A percentile compares a stretch with the other conserved stretches of the same genome.
These are phyloP conservation scores for Lagodon rhomboides DNA, from an alignment of 2,797 vertebrate species.

Conservation along the genomic window DNA sequence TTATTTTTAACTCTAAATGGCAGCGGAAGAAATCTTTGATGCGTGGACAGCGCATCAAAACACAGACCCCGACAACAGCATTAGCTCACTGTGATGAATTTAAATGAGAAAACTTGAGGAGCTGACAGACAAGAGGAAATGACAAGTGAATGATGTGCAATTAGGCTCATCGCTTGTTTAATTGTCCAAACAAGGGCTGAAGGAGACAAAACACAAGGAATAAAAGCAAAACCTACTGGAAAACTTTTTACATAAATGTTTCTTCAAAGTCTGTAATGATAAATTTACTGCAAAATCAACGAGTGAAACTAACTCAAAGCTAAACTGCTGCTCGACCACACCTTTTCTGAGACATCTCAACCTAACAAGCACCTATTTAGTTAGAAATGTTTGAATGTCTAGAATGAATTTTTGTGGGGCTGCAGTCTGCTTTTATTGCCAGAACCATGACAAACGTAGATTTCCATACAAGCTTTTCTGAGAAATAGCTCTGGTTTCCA, in stretches of 20 bases:
- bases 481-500: slow-evolving; percentile 36
- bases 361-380: slow-evolving; percentile 32
- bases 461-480: slow-evolving; percentile 27
- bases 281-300: slow-evolving; percentile 15
- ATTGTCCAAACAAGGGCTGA: slow-evolving; percentile 55
- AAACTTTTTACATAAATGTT: slow-evolving; percentile 41
- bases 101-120: slow-evolving; percentile 62
- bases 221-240: slow-evolving; percentile 21
- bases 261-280: slow-evolving; percentile 15
- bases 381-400: slow-evolving; percentile 19
- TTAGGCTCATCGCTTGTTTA: slow-evolving; percentile 61
- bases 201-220: slow-evolving; percentile 47
- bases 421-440: slow-evolving; percentile 27
- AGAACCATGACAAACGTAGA: slow-evolving; percentile 45
- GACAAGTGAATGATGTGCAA: slow-evolving; percentile 68
- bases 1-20: slow-evolving; percentile 42
- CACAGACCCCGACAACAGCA: slow-evolving; percentile 33
- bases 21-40: slow-evolving; percentile 53
- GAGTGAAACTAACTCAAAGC: slow-evolving; percentile 19
- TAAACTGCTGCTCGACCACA: slow-evolving; percentile 31
- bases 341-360: slow-evolving; percentile 10
- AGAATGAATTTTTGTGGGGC: background rate
- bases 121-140: slow-evolving; percentile 57
- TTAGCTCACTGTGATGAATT: slow-evolving; percentile 55
- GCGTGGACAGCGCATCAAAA: slow-evolving; percentile 34